Base-by-base conservation (phyloP, 2,888 invertebrate genomes). In the Pandemis corylana region DNA sequence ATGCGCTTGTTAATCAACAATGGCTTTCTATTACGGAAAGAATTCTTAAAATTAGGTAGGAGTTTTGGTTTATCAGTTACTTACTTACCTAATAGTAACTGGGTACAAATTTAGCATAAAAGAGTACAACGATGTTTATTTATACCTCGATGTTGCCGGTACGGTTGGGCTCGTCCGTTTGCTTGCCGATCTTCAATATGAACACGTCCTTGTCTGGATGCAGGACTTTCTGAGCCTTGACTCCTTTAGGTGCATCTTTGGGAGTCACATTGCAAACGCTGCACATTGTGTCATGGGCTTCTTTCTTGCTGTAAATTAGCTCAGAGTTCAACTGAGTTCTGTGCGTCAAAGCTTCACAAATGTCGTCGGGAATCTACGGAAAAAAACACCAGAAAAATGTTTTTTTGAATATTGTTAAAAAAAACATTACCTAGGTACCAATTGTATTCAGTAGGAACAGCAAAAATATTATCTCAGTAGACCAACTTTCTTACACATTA, bases 201-300 rank as follows among this genome's bases (percentile, higher is more conserved):
- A 97, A 97, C 0, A 97, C 95, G 80, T 97, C 97, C 80, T 96
- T 96, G 68, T 97, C 96, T 0, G 96, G 96, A 80, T 97, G 96
- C 0, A 95, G 85, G 5, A 95, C 89, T 81, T 96, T 96, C 13
- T 95, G 94, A 5, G 95, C 95, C 71, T 95, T 87, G 0, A 95
- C 95, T 0, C 95, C 95, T 78, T 95, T 95, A 0, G 95, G 92
- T 0, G 94, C 93, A 15, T 93, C 91, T 42, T 86, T 88, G 0
- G 95, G 95, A 0, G 95, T 95, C 0, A 94, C 90, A 77, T 94
- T 92, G 79, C 93, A 94, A 0, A 90, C 80, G 42, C 84, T 85
- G 78, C 92, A 94, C 7, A 91, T 73, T 0, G 82, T 84, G 7
- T 85, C 84, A 71, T 90, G 90, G 0, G 76, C 83, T 68, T 89